Evolutionary conservation across 2,888 invertebrate genomes (phyloP).

Genomic region (Candidula unifasciata): DNA sequence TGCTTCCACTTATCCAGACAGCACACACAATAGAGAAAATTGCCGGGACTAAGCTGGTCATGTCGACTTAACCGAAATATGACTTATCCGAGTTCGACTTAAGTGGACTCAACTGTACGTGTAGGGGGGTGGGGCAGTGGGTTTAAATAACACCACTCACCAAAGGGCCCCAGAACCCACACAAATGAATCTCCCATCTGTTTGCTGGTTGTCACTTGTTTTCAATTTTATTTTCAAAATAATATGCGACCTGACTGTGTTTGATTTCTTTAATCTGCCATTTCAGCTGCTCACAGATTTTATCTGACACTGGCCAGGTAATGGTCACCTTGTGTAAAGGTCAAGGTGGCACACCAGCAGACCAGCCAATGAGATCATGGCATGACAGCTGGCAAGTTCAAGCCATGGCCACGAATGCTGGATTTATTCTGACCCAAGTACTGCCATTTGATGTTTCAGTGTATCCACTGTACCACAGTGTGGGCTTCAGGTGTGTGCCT

Average conservation of each 20-base stretch:
- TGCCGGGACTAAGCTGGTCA: too few relatives aligned
- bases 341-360: constrained; percentile 81
- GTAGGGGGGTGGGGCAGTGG: too few relatives aligned
- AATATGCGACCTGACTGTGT: neutral
- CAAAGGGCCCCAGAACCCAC: too few relatives aligned
- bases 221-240: too few relatives aligned
- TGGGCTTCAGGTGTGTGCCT: constrained; percentile 78
- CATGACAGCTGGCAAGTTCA: constrained; percentile 81
- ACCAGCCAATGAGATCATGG: constrained; percentile 78
- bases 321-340: constrained; percentile 81
- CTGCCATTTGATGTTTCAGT: constrained; percentile 76
- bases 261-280: neutral
- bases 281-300: constrained; percentile 72
- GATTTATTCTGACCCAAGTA: constrained; percentile 78
- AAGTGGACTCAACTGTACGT: too few relatives aligned
- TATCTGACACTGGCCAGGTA: constrained; percentile 72
- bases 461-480: constrained; percentile 78
- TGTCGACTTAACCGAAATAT: too few relatives aligned
- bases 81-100: too few relatives aligned
- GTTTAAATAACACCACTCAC: too few relatives aligned
- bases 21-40: too few relatives aligned
- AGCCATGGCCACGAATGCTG: constrained; percentile 81
- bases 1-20: too few relatives aligned
- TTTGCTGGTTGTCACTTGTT: too few relatives aligned
- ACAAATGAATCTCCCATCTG: too few relatives aligned